These are phyloP conservation scores for Mionectes olivaceus DNA, from an alignment of 2,797 vertebrate genomes.

Conservation along the genomic window DNA sequence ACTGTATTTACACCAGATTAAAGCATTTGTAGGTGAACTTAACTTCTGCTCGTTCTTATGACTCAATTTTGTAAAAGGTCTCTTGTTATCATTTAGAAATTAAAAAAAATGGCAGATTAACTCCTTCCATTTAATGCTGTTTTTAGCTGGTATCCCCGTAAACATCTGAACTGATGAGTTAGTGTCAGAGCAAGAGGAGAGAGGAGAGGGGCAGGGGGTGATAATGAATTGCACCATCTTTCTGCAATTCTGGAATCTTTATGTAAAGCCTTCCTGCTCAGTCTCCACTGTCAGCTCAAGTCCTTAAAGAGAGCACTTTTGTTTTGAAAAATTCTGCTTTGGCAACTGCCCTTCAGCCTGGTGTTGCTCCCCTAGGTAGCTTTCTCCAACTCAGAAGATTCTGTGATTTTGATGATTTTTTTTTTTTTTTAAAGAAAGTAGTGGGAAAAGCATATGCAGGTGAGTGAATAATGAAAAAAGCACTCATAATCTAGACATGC, in stretches of 20 bases:
- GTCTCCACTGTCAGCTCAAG: background rate
- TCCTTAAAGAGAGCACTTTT: background rate
- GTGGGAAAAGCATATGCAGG: background rate
- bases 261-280: background rate
- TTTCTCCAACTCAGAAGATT: background rate
- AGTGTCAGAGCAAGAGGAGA: background rate
- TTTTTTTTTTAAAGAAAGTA: background rate
- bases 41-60: background rate
- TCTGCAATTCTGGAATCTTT: background rate
- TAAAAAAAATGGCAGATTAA: background rate
- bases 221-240: background rate
- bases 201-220: background rate
- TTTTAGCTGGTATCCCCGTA: background rate
- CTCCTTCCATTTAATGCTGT: background rate
- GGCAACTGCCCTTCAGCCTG: background rate
- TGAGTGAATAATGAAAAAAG: background rate
- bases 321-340: background rate
- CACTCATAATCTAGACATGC: background rate
- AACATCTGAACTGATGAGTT: background rate
- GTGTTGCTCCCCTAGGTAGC: background rate
- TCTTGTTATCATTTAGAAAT: background rate
- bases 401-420: background rate
- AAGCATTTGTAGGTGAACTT: background rate
- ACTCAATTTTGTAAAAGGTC: background rate
- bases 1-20: background rate